A percentile compares a stretch with the other conserved stretches of the same genome.
These are phyloP conservation scores for Pelagia noctiluca DNA, from an alignment of 30 jellyfish, hydroid and myxozoan species.

Conservation along the genomic window DNA sequence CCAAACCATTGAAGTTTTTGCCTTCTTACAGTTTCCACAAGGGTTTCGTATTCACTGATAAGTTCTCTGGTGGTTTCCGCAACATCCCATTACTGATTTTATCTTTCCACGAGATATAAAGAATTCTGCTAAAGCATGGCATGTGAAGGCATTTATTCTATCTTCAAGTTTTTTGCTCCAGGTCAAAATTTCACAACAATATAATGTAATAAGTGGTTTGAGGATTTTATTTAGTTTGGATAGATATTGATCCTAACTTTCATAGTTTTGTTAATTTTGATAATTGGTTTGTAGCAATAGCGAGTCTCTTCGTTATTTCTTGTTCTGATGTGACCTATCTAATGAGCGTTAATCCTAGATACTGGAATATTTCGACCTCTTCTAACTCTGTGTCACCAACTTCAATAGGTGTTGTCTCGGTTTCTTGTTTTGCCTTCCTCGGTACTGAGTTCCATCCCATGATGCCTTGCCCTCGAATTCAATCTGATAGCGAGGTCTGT, in stretches of 20 bases:
- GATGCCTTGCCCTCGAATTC: background rate
- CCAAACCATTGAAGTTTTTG: slow-evolving; percentile 23
- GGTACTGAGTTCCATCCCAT: background rate
- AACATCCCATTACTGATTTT: too few species aligned
- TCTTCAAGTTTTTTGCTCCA: background rate
- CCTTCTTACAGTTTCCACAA: background rate
- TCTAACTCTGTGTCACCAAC: background rate
- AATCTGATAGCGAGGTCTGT: background rate
- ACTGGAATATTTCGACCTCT: background rate
- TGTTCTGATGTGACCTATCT: background rate
- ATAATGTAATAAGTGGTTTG: background rate
- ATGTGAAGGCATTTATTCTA: too few species aligned
- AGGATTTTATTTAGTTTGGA: background rate
- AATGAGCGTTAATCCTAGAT: background rate
- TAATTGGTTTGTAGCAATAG: slow-evolving; percentile 3
- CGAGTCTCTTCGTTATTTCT: slow-evolving; percentile 3
- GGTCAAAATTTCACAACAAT: background rate
- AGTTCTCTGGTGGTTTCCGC: too few species aligned
- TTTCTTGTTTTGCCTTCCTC: background rate
- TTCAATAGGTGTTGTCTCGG: background rate
- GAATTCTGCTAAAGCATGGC: too few species aligned
- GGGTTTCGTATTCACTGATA: background rate
- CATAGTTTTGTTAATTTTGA: background rate
- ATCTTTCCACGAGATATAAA: too few species aligned
- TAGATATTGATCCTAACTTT: background rate